Evolutionary conservation across 2,113 vertebrate genomes (phyloP).

Genomic region (Apteryx owenii): DNA sequence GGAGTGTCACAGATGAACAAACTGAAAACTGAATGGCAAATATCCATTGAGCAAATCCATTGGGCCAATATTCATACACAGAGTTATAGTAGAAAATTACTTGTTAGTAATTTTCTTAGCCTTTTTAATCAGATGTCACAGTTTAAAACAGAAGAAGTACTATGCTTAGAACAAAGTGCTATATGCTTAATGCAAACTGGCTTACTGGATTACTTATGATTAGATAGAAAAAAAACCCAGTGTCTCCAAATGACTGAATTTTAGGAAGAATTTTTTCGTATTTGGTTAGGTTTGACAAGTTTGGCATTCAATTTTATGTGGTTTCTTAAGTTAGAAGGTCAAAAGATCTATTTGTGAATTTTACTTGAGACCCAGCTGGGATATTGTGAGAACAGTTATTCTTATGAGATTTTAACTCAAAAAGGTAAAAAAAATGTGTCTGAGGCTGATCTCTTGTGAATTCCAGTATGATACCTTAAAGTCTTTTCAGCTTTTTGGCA

Average conservation of each 20-base stretch:
- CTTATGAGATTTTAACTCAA: not conserved
- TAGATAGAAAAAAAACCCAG: not conserved
- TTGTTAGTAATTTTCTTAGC: not conserved
- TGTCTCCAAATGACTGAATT: not conserved
- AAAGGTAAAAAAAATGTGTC: not conserved
- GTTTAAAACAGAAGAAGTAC: not conserved
- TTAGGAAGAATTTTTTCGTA: not conserved
- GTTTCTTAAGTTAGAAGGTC: not conserved
- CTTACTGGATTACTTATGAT: not conserved
- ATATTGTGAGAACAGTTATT: not conserved
- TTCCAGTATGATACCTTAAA: not conserved
- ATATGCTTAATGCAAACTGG: not conserved
- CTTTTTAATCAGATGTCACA: not conserved
- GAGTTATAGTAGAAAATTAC: not conserved
- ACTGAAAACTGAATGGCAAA: not conserved
- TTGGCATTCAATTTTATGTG: not conserved
- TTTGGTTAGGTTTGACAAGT: not conserved
- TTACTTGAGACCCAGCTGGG: not conserved
- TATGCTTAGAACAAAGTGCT: not conserved
- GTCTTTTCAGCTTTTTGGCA: not conserved
- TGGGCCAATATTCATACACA: not conserved
- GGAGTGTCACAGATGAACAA: not conserved
- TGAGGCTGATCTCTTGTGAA: not conserved
- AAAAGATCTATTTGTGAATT: not conserved
- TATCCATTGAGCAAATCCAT: not conserved